Percentiles rank a stretch among this genome's conserved stretches.
phyloP scores from a whole-genome alignment of 2,888 invertebrate genomes.

The Brachypterus glaber region DNA sequence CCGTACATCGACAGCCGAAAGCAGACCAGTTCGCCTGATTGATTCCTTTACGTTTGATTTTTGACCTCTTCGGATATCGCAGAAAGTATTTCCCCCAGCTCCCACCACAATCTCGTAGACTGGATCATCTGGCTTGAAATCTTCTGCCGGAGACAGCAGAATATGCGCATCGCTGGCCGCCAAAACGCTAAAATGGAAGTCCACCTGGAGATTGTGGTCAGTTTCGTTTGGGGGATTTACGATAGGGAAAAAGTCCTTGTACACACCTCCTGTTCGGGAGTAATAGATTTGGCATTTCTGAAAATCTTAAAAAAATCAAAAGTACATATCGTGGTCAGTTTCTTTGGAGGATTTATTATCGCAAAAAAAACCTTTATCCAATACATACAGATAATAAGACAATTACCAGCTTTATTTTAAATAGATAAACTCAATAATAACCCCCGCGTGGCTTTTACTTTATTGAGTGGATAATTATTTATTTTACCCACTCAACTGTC shows the following conservation, averaged over 20 bases:
- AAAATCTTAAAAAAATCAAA: constrained; percentile 31
- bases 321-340: too few species aligned
- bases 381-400: too few species aligned
- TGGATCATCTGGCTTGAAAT: constrained; percentile 42
- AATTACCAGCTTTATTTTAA: too few species aligned
- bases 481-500: too few species aligned
- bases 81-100: constrained; percentile 61
- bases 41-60: constrained; percentile 50
- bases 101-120: constrained; percentile 68
- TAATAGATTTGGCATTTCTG: constrained; percentile 47
- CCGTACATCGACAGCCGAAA: constrained; percentile 52
- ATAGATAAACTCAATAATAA: too few species aligned
- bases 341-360: too few species aligned
- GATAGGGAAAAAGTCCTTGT: constrained; percentile 47
- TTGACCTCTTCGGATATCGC: constrained; percentile 53
- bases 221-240: constrained; percentile 24
- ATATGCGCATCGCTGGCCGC: constrained; percentile 62
- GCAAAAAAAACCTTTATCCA: too few species aligned
- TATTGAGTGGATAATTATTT: too few species aligned
- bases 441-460: too few species aligned
- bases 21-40: constrained; percentile 45
- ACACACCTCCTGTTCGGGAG: constrained; percentile 47
- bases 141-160: constrained; percentile 47
- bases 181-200: constrained; percentile 59
- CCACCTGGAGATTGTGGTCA: constrained; percentile 29